Evolutionary conservation across 1,140 invertebrate species (phyloP).

Genomic region (Diorhabda elongata): DNA sequence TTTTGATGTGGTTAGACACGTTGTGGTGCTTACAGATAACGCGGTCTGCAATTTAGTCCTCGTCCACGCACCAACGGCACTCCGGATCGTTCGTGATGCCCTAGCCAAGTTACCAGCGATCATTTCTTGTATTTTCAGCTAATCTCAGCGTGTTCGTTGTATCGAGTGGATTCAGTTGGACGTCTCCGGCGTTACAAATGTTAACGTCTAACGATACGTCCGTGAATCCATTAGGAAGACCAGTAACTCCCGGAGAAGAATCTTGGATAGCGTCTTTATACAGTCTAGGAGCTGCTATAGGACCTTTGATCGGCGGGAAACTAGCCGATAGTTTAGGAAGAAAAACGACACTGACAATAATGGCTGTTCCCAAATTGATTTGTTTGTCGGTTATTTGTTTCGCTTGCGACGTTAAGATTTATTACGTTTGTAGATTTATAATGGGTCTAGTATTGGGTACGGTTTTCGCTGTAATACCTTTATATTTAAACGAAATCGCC

Average conservation of each 20-base stretch:
- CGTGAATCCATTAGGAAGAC: conserved; percentile 22
- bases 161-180: conserved; percentile 26
- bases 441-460: conserved; percentile 45
- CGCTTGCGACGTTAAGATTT: conserved; percentile 19
- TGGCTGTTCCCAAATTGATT: conserved; percentile 24
- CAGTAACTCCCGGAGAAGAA: conserved; percentile 22
- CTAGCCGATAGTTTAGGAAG: conserved; percentile 22
- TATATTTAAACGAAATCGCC: conserved; percentile 52
- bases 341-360: conserved; percentile 21
- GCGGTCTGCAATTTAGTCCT: too few species aligned
- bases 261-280: conserved; percentile 30
- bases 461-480: conserved; percentile 50
- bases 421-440: conserved; percentile 25
- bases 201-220: conserved; percentile 16
- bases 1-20: too few species aligned
- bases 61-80: too few species aligned
- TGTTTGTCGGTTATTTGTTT: conserved; percentile 23
- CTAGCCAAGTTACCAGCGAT: background rate
- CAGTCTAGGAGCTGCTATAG: conserved; percentile 24
- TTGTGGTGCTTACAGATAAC: too few species aligned
- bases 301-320: conserved; percentile 21
- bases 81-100: too few species aligned
- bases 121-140: conserved; percentile 14
- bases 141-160: conserved; percentile 23
- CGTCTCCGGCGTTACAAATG: conserved; percentile 23